Base-by-base conservation (phyloP, 2,113 vertebrate species). In the Pungitius pungitius region DNA sequence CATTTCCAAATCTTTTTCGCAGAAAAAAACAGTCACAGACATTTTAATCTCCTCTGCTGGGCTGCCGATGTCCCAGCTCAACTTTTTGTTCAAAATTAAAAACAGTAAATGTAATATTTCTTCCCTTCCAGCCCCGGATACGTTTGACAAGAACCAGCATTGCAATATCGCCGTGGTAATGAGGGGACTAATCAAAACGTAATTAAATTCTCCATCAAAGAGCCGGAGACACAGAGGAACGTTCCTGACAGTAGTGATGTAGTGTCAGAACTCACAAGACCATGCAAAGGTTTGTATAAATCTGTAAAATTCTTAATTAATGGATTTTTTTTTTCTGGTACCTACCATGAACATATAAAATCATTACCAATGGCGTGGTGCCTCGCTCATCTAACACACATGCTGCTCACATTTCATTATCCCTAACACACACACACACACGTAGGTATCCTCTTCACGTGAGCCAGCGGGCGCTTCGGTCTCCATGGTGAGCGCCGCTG, bases 381-480 rank as follows among this genome's bases (percentile, higher is more conserved):
- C 47, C 67, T 63, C 39, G 40, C 77, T 80, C 83, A 81, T 87
- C 82, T 84, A 67, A 78, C 51, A 22, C 64, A 82, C 73, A 78
- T 84, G 76, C 47, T 75, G 76, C 80, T 89, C 85, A 75, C 75
- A 84, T 90, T 87, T 86, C 51, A 82, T 75, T 84, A 86, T 80
- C n/a, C n/a, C n/a, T n/a, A n/a, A n/a, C 51, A 78, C 75, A 72
- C 30, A 30, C 30, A 30, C 30, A 30, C 30, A 30, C 30, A 30
- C 6, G 30, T n/a, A 30, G 30, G 30, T 30, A 30, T 82, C 42
- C 47, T 79, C 81, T 75, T 63, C 73, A 78, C 57, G 27, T 49
- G 43, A 81, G 91, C 90, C 90, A 90, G 90, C 88, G 91, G 89
- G 86, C 11, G n/a, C 90, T 92, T 92, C 90, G 88, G 89, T 87